Conservation (phyloP, 2,797 vertebrate species). For the Craterocephalus amniculus region DNA sequence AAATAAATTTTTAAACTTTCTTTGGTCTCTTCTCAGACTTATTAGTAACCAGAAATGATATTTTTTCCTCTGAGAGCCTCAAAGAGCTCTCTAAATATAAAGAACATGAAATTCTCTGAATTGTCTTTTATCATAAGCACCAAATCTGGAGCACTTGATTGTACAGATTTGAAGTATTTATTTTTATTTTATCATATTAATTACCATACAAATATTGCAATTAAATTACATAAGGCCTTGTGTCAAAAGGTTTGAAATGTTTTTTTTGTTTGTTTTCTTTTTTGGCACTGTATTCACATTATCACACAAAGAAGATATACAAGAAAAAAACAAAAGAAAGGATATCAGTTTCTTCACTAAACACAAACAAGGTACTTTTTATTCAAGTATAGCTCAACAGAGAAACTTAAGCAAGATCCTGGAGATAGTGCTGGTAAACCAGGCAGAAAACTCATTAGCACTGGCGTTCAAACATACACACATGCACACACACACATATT, state of each 20-base stretch:
- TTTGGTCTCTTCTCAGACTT: neutral
- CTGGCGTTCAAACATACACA: too few relatives aligned
- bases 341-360: conserved; percentile 29
- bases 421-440: conserved; percentile 30
- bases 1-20: neutral
- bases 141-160: neutral
- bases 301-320: neutral
- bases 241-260: too few relatives aligned
- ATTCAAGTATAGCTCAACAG: conserved; percentile 36
- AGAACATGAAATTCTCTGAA: neutral
- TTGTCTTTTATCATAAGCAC: neutral
- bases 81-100: neutral
- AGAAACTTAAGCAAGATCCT: conserved; percentile 32
- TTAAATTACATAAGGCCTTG: too few relatives aligned
- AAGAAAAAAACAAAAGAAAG: conserved; percentile 8
- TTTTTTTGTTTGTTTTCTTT: too few relatives aligned
- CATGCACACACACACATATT: neutral
- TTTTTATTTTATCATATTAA: neutral
- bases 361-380: conserved; percentile 53
- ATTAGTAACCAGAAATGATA: fast-evolving
- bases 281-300: too few relatives aligned
- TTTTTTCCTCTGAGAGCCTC: neutral
- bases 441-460: conserved; percentile 21
- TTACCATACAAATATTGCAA: neutral
- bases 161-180: neutral